These are phyloP conservation scores for Percopsis transmontana DNA, from an alignment of 2,113 vertebrate species.

Conservation along the genomic window DNA sequence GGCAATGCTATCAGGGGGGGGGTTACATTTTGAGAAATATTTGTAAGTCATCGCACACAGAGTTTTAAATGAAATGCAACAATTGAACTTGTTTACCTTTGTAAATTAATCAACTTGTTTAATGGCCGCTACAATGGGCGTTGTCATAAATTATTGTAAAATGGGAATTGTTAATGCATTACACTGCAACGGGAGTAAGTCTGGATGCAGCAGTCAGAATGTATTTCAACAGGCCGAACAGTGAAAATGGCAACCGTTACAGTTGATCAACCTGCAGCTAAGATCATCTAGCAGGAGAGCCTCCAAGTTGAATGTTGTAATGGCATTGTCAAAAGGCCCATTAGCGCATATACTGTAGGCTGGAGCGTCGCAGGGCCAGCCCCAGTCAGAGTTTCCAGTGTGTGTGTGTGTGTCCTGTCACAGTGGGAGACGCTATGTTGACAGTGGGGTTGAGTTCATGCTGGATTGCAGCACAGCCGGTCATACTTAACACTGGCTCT, in stretches of 20 bases:
- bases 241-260: slow-evolving; percentile 23
- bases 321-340: slow-evolving; percentile 40
- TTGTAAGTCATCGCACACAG: not conserved
- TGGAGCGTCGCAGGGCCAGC: no score
- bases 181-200: not conserved
- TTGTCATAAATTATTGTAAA: no score
- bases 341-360: slow-evolving; percentile 17
- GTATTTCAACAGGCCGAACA: slow-evolving; percentile 1
- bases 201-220: not conserved
- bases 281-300: slow-evolving; percentile 21
- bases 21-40: not conserved
- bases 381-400: slow-evolving; percentile 76
- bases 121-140: not conserved
- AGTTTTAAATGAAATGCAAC: no score
- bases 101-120: no score
- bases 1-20: slow-evolving; percentile 29
- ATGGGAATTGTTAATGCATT: no score
- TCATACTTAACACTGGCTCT: slow-evolving; percentile 51
- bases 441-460: slow-evolving; percentile 70
- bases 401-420: slow-evolving; percentile 50
- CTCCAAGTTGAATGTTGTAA: slow-evolving; percentile 45
- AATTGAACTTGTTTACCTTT: no score
- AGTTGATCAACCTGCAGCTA: slow-evolving; percentile 8
- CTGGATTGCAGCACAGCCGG: slow-evolving; percentile 48
- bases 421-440: slow-evolving; percentile 64